Conservation (phyloP, 2,888 invertebrate species). For the Mallateleia sp. region DNA sequence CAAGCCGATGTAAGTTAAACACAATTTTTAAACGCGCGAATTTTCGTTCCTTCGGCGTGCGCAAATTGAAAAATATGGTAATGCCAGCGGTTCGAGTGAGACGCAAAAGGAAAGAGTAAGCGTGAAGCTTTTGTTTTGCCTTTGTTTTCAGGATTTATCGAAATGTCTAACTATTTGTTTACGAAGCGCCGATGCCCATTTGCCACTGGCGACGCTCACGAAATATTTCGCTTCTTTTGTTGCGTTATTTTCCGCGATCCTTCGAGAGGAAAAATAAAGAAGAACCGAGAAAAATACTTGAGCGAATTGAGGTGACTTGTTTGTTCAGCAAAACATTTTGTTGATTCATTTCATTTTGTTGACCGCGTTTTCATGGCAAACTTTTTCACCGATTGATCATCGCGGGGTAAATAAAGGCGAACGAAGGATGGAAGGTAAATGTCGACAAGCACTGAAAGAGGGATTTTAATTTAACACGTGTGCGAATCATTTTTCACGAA, state of each 20-base stretch:
- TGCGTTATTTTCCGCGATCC: constrained; percentile 56
- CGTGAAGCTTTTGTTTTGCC: constrained; percentile 19
- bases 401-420: constrained; percentile 52
- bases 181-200: constrained; percentile 54
- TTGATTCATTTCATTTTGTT: constrained; percentile 71
- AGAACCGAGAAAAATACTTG: constrained; percentile 55
- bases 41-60: constrained; percentile 14
- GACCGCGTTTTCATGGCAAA: constrained; percentile 54
- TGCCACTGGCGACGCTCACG: constrained; percentile 43
- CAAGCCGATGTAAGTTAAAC: constrained; percentile 22
- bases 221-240: constrained; percentile 63
- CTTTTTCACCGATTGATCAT: constrained; percentile 62
- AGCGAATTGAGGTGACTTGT: constrained; percentile 69
- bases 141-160: constrained; percentile 53
- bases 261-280: constrained; percentile 53
- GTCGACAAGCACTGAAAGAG: constrained; percentile 17
- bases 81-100: background rate
- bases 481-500: constrained; percentile 19
- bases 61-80: constrained; percentile 56
- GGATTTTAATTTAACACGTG: constrained; percentile 47
- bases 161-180: constrained; percentile 63
- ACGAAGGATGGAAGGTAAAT: constrained; percentile 46
- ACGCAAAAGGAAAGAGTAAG: background rate
- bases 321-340: constrained; percentile 68
- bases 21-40: constrained; percentile 41